A percentile compares a stretch with the other conserved stretches of the same genome.
These are phyloP conservation scores for Oxycera nigricornis DNA, from an alignment of 2,888 invertebrate genomes.

Conservation along the genomic window DNA sequence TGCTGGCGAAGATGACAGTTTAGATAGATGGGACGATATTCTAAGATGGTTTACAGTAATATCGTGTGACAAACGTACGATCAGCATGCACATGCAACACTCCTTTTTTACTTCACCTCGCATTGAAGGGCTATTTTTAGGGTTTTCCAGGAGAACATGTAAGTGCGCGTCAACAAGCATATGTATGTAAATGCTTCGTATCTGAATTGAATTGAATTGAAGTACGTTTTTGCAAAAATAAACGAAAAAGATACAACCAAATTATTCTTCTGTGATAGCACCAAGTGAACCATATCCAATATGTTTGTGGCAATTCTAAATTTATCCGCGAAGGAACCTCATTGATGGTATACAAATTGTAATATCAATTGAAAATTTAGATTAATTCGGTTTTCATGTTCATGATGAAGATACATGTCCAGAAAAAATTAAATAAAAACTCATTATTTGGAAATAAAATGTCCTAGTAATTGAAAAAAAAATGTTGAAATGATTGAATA, in stretches of 20 bases:
- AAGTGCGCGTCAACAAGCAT: neutral
- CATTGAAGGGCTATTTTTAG: constrained; percentile 37
- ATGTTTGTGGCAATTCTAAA: neutral
- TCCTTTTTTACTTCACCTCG: constrained; percentile 5
- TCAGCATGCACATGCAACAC: constrained; percentile 37
- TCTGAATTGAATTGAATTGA: constrained; percentile 9
- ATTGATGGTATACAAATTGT: no score
- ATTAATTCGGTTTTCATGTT: no score
- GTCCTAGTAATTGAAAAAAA: no score
- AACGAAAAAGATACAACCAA: neutral
- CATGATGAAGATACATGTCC: no score
- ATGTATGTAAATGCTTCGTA: neutral
- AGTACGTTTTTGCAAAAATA: constrained; percentile 4
- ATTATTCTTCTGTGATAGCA: neutral
- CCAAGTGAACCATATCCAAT: neutral
- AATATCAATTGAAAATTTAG: no score
- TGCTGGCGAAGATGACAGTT: constrained; percentile 37
- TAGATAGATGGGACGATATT: constrained; percentile 39
- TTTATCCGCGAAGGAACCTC: no score
- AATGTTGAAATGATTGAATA: no score
- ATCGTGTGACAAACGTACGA: constrained; percentile 42
- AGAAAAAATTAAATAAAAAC: no score
- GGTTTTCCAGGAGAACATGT: neutral
- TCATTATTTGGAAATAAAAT: no score
- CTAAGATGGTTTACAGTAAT: constrained; percentile 40